Evolutionary conservation across 2,797 vertebrate species (phyloP), one percentile per base, ranked within the genome.

Genomic region (Paramormyrops hopkinsi): DNA sequence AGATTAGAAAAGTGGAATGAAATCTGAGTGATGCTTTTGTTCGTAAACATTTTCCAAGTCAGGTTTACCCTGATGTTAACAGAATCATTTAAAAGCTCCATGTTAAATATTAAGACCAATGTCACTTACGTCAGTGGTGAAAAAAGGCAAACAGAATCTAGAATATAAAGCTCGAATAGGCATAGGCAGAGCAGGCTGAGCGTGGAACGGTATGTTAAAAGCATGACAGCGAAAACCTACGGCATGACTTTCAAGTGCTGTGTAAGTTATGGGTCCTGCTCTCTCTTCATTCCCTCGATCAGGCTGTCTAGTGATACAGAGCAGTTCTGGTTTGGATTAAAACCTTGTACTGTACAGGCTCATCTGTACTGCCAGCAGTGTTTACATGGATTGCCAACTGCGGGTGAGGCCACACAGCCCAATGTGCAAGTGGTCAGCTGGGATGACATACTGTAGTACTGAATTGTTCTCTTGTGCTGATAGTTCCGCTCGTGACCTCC

Each of bases 151-250:
- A 90, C 91, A 79, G 90, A 88, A 93, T 94, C 94, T 95, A 95
- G 94, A 95, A 93, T 92, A 93, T 93, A 94, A 93, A 93, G 92
- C 92, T 92, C 90, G 91, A 93, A 93, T 51, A 65, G 90, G 90
- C 89, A 86, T 90, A 91, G 94, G 92, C 91, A 90, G 90, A 93
- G 65, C 41, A 44, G 37, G 5, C 90, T 89, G 90, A 33, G 69
- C 87, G 90, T 48, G 93, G 92, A 65, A 94, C 90, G 88, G 93
- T 92, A 94, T 94, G 94, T 95, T 95, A 95, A 95, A 95, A 95
- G 92, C 93, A 93, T 85, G 93, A 95, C 95, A 95, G 94, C 91
- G 92, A 91, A 92, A 95, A 94, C 91, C 92, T 88, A 76, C 82
- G 91, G 90, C 90, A 85, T 29, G 92, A 93, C 94, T 95, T 96